These are phyloP conservation scores for Danionella cerebrum DNA, from an alignment of 2,113 vertebrate genomes.

Conservation along the genomic window DNA sequence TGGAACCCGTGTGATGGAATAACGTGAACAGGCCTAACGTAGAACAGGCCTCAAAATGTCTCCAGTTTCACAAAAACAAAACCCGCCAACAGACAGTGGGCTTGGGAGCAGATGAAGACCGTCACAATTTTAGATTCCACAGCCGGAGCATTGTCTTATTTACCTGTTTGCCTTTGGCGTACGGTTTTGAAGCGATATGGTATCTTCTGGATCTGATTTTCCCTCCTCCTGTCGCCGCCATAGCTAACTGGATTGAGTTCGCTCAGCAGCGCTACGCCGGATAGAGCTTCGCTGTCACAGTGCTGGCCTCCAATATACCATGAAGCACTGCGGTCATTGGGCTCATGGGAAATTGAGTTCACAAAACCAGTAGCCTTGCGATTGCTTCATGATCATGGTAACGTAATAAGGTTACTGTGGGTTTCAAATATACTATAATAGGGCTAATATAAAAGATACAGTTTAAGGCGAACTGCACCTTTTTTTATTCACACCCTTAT, in stretches of 20 bases:
- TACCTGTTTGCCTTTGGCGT: slow-evolving; percentile 77
- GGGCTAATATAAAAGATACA: too few species aligned
- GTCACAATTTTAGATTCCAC: not conserved
- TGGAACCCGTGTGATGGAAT: not conserved
- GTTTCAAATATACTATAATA: too few species aligned
- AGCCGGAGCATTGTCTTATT: slow-evolving; percentile 15
- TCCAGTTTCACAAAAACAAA: slow-evolving; percentile 55
- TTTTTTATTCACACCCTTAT: too few species aligned
- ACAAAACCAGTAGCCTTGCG: too few species aligned
- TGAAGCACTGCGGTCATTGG: slow-evolving; percentile 43
- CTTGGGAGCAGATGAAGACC: not conserved
- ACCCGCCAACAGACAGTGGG: slow-evolving; percentile 12
- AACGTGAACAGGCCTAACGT: slow-evolving; percentile 11
- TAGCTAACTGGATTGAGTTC: slow-evolving; percentile 61
- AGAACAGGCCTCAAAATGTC: slow-evolving; percentile 62
- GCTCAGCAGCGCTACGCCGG: slow-evolving; percentile 62
- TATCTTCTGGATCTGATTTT: slow-evolving; percentile 80
- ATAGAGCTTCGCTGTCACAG: slow-evolving; percentile 61
- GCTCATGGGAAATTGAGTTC: slow-evolving; percentile 60
- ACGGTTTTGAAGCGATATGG: slow-evolving; percentile 75
- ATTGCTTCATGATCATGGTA: too few species aligned
- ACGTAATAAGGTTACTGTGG: too few species aligned
- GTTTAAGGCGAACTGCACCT: too few species aligned
- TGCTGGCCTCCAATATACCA: slow-evolving; percentile 43
- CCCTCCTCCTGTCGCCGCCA: slow-evolving; percentile 78